These are phyloP conservation scores for Montipora efflorescens DNA, from an alignment of 64 coral and sea anemone species.

Conservation along the genomic window DNA sequence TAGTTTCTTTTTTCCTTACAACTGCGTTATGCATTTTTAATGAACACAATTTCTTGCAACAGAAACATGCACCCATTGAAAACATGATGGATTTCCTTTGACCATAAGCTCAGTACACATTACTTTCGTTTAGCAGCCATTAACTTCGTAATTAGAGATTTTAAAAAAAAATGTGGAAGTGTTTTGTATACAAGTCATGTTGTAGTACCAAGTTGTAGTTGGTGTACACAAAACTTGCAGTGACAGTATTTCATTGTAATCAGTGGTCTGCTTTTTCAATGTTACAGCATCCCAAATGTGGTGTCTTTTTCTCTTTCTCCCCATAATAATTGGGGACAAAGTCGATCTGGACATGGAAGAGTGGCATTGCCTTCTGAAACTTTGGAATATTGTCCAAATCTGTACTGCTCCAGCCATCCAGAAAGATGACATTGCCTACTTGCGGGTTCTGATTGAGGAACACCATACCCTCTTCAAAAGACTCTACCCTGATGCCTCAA, in stretches of 20 bases:
- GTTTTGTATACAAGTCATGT: constrained; percentile 11
- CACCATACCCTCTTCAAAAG: constrained; percentile 42
- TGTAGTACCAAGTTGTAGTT: constrained; percentile 15
- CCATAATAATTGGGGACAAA: constrained; percentile 61
- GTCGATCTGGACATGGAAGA: constrained; percentile 29
- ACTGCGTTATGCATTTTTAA: background rate
- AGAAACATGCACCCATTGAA: background rate
- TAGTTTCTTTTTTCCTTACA: background rate
- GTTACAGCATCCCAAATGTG: constrained; percentile 68
- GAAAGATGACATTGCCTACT: constrained; percentile 43
- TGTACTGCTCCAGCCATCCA: constrained; percentile 41
- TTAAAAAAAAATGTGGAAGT: background rate
- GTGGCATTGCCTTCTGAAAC: constrained; percentile 55
- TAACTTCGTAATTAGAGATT: constrained; percentile 7
- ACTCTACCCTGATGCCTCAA: constrained; percentile 50
- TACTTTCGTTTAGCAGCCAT: constrained; percentile 11
- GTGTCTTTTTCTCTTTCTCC: constrained; percentile 74
- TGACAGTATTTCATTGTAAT: background rate
- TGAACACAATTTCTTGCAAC: background rate
- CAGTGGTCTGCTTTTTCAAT: background rate
- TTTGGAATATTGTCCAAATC: constrained; percentile 69
- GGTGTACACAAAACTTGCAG: background rate
- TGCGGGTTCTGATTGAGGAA: constrained; percentile 51
- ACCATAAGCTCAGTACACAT: background rate
- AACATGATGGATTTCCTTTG: background rate